Evolutionary conservation across 2,888 invertebrate genomes (phyloP).

Genomic region (Heliconius hortense): DNA sequence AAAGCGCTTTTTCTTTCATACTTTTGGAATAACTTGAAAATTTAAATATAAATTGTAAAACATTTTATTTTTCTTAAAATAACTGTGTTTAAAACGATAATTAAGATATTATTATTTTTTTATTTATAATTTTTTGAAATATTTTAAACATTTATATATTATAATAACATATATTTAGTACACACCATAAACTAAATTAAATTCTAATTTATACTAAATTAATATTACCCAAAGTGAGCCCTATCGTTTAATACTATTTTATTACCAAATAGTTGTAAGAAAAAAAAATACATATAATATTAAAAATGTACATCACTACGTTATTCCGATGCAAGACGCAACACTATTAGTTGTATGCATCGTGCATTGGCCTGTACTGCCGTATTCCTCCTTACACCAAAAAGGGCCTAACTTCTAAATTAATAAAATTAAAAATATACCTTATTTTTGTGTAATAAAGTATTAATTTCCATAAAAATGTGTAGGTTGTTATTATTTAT

Average conservation of each 20-base stretch:
- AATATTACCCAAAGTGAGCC: not conserved
- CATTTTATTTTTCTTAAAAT: not conserved
- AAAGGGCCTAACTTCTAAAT: conserved; percentile 50
- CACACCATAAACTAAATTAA: not conserved
- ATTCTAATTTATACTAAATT: not conserved
- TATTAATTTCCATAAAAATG: conserved; percentile 31
- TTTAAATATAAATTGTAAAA: not conserved
- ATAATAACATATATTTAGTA: not conserved
- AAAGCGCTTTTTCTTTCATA: conserved; percentile 6
- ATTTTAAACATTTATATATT: not conserved
- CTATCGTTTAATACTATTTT: not conserved
- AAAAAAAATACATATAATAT: conserved; percentile 5
- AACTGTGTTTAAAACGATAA: not conserved
- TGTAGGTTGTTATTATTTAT: conserved; percentile 24
- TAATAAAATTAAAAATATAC: conserved; percentile 41
- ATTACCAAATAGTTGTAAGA: not conserved
- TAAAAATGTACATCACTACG: conserved; percentile 45
- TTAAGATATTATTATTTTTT: not conserved
- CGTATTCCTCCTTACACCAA: conserved; percentile 50
- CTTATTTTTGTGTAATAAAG: conserved; percentile 30
- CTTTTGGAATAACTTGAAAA: conserved; percentile 4
- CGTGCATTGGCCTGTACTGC: conserved; percentile 81
- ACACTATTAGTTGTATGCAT: conserved; percentile 81
- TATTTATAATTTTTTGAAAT: not conserved
- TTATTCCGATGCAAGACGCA: conserved; percentile 57